phyloP scores from a whole-genome alignment of 1,140 invertebrate genomes.

The Trachymyrmex cornetzi region DNA sequence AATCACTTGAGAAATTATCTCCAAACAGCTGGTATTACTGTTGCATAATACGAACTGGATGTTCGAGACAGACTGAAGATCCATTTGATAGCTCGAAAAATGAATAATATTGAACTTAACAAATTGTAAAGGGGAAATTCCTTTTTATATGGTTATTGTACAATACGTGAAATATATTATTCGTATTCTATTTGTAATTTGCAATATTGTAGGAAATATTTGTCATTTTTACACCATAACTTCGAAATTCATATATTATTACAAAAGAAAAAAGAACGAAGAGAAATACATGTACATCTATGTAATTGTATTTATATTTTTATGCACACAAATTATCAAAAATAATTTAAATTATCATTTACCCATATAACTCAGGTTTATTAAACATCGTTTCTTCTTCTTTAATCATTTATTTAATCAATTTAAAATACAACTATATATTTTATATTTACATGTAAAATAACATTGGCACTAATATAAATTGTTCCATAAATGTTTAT shows the following conservation, averaged over 20 bases:
- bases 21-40: conserved; percentile 83
- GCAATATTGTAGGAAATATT: neutral
- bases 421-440: conserved; percentile 5
- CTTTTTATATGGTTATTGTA: conserved; percentile 58
- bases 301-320: conserved; percentile 21
- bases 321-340: neutral
- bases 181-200: conserved; percentile 30
- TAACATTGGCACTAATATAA: conserved; percentile 40
- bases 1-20: conserved; percentile 83
- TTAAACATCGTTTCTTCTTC: conserved; percentile 6
- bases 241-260: neutral
- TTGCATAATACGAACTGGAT: conserved; percentile 82
- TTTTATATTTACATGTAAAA: conserved; percentile 37
- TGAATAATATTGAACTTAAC: conserved; percentile 82
- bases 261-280: neutral
- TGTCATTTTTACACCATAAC: conserved; percentile 22
- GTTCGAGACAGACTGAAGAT: conserved; percentile 80
- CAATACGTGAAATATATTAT: conserved; percentile 19
- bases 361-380: conserved; percentile 13
- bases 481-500: conserved; percentile 13
- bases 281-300: neutral
- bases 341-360: neutral
- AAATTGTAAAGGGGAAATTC: conserved; percentile 71
- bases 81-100: conserved; percentile 79
- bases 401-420: conserved; percentile 45